Evolutionary conservation across 2,113 vertebrate species (phyloP).

Genomic region (Gila orcuttii): DNA sequence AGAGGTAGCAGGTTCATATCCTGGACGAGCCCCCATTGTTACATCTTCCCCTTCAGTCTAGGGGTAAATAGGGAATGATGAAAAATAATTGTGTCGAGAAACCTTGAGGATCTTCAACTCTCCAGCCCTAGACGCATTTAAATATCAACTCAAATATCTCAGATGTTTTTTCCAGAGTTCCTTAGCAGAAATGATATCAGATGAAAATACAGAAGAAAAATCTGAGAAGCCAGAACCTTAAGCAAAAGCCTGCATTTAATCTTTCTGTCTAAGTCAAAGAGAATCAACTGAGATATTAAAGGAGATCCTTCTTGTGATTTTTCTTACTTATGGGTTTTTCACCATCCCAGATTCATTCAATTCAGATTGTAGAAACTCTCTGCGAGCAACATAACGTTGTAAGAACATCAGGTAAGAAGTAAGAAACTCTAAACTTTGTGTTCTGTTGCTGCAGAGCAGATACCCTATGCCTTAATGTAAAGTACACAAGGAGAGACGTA

Average conservation of each 20-base stretch:
- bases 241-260: background rate
- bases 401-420: background rate
- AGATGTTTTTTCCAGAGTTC: background rate
- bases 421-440: slow-evolving; percentile 33
- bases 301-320: background rate
- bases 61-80: too few species aligned
- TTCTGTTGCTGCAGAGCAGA: slow-evolving; percentile 47
- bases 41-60: too few species aligned
- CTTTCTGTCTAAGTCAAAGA: background rate
- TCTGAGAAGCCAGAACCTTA: background rate
- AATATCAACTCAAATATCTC: background rate
- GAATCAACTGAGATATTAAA: background rate
- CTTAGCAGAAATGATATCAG: background rate
- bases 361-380: background rate
- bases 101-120: too few species aligned
- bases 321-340: background rate
- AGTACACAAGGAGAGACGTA: slow-evolving; percentile 67
- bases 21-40: too few species aligned
- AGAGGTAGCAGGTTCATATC: too few species aligned
- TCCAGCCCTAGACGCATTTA: background rate
- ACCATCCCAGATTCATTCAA: background rate
- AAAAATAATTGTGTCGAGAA: too few species aligned
- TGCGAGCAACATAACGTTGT: background rate
- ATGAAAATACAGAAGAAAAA: background rate
- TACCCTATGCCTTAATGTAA: slow-evolving; percentile 81